Evolutionary conservation across 2,888 invertebrate species (phyloP), one percentile per base, ranked within the genome.

Genomic region (Heliconius sara): DNA sequence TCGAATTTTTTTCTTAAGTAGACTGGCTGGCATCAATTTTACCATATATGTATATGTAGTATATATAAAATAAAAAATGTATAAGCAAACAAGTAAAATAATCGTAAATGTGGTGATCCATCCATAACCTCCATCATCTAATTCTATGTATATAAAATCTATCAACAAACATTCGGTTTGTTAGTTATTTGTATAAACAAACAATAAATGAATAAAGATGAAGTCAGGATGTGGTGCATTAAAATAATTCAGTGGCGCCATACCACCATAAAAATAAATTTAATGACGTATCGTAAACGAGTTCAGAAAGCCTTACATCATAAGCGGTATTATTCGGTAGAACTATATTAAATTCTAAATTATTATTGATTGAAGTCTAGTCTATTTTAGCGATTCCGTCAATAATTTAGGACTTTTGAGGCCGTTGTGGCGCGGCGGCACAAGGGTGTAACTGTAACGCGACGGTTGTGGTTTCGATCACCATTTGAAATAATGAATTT

Each of bases 211-310:
- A 72, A 80, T 78, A 79, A 78, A 77, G 47, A 65, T 76, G 25
- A 60, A 77, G 76, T 72, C n/a, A 30, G 52, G 78, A 68, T 76
- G 80, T 68, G 82, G 80, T 82, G 75, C 77, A 82, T 77, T 79
- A 76, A 79, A 74, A 78, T 78, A 73, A 81, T 76, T 27, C 79
- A 75, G 66, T 39, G 81, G 79, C 82, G 79, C 81, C 82, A 77
- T 76, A 78, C 30, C 34, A 67, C 22, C 57, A 79, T 80, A 82
- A 82, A 81, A 81, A 72, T 74, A 79, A 82, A 52, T 10, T 79
- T 82, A 81, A 81, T 79, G 71, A 75, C 67, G 76, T 52, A 63
- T 47, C 68, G 65, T 68, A 78, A 79, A 79, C 65, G 78, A 75
- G 73, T 80, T 78, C 63, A 63, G 70, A 73, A 79, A 79, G 66